Base-by-base conservation (phyloP, 2,888 invertebrate species). In the Leptinotarsa juncta region DNA sequence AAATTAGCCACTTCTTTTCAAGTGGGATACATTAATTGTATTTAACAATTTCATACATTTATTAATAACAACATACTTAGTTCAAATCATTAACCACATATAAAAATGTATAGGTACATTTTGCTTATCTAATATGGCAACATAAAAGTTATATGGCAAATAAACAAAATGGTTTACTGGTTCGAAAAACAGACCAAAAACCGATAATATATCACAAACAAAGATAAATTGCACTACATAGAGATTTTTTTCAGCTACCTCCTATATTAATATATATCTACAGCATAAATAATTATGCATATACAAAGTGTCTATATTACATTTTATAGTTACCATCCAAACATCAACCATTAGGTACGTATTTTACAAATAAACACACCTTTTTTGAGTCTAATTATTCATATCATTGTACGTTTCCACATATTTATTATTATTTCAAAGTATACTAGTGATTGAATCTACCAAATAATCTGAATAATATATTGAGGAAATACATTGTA, bases 81-180 rank as follows among this genome's bases (percentile, higher is more conserved):
- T 16, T 51, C 1, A 16, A 51, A 16, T 51, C n/a, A 51, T 51
- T 16, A 5, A 51, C 51, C 51, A 51, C 15, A 15, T 51, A 51
- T 51, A 51, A 16, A 32, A 62, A 42, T 4, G 26, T 26, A 42
- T 42, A 62, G n/a, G 42, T 51, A 16, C 0, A n/a, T 62, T 62
- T 62, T 62, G 7, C 62, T 62, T 62, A 62, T 42, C 62, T 62
- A 42, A 62, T 62, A 62, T 62, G 62, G 62, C 62, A 62, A 62
- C 62, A 32, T 62, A n/a, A 62, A 62, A 26, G 57, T 57, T 18
- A 62, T 62, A 62, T 62, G 62, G 62, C 26, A 62, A n/a, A n/a
- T 16, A 32, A 62, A 18, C 62, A 62, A 57, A 57, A 62, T 62
- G n/a, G 15, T 18, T 42, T 16, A 62, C 62, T 62, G 62, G 42